A percentile compares a stretch with the other conserved stretches of the same genome.
Evolutionary conservation across 1,140 invertebrate genomes (phyloP).

Genomic region (Tribolium castaneum): DNA sequence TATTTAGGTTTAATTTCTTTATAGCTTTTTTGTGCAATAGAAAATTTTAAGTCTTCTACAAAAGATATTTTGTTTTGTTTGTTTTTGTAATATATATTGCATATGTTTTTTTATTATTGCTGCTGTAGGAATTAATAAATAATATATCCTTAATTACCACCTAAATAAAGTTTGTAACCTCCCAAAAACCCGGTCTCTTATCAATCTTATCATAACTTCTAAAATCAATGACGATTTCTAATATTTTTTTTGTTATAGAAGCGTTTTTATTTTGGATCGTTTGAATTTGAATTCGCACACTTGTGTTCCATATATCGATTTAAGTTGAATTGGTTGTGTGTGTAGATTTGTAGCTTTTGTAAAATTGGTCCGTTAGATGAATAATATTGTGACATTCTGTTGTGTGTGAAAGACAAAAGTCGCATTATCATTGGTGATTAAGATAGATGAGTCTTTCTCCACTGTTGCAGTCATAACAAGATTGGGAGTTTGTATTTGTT

Average conservation of each 20-base stretch:
- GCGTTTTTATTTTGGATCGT: too few species aligned
- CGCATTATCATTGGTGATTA: constrained; percentile 37
- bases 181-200: too few species aligned
- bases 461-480: constrained; percentile 41
- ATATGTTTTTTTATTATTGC: too few species aligned
- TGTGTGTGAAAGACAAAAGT: constrained; percentile 4
- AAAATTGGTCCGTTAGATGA: constrained; percentile 11
- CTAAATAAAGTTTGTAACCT: too few species aligned
- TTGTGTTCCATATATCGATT: not conserved
- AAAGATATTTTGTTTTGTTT: not conserved
- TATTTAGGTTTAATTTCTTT: too few species aligned
- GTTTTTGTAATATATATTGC: not conserved
- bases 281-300: not conserved
- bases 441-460: constrained; percentile 43
- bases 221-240: too few species aligned
- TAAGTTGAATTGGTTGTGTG: not conserved
- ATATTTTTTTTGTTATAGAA: too few species aligned
- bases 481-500: constrained; percentile 46
- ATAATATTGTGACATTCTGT: not conserved
- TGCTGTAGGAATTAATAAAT: too few species aligned
- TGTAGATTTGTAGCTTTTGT: not conserved
- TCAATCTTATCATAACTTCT: too few species aligned
- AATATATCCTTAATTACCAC: too few species aligned
- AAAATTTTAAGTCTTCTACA: too few species aligned
- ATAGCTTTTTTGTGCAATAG: too few species aligned